Base-by-base conservation (phyloP, 1,140 invertebrate genomes). In the Tetragonula clypearis region DNA sequence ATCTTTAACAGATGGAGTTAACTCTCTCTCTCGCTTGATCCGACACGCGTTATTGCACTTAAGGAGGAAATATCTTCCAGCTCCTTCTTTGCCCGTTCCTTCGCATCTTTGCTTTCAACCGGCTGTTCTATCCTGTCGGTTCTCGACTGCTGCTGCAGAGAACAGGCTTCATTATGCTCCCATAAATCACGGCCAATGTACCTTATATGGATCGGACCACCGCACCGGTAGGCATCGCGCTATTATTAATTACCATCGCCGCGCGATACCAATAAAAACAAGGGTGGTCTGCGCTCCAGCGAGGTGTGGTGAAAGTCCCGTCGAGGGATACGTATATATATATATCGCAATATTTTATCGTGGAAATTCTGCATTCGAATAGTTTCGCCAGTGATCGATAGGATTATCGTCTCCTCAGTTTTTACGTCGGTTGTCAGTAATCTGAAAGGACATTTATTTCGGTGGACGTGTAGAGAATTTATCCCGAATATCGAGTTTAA, bases 111-210 rank as follows among this genome's bases (percentile, higher is more conserved):
- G 11, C 69, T 26, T 56, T 26, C 15, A 26, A 56, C 55, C 72
- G 66, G 69, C 53, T 86, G 73, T 49, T 49, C 41, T 60, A 77
- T 76, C 66, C 79, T 78, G 69, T 56, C 58, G 49, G 66, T 56
- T 80, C 71, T 41, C 73, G 49, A 53, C 74, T 49, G 49, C 74
- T 85, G 62, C 79, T 86, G 89, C 74, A 65, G 86, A 72, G 87
- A 88, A 86, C 89, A 86, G 76, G 88, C 86, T 90, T 90, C 89
- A 89, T 90, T 89, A 90, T 86, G 84, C 76, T 72, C 26, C 74
- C 88, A 89, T 90, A 90, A 90, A 90, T 90, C 89, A 90, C 72
- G 74, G 23, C 75, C 73, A 26, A 79, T 84, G 86, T 71, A 85
- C 79, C 85, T 71, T 88, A 84, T 75, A 84, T 66, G 69, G 74